Evolutionary conservation across 2,888 invertebrate genomes (phyloP).

Genomic region (Anagyrus pseudococci): DNA sequence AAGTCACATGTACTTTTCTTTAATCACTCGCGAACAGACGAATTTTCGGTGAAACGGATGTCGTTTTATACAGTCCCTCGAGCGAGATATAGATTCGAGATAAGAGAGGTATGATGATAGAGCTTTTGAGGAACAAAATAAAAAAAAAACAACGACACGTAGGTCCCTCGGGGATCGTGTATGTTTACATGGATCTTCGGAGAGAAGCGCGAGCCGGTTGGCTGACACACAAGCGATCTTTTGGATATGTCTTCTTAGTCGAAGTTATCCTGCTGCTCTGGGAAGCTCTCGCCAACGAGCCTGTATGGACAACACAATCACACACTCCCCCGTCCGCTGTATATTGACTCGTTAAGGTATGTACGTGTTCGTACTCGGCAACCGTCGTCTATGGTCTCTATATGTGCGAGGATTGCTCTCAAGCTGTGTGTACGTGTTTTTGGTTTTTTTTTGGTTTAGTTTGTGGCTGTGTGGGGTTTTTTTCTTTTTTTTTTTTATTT

Average conservation of each 20-base stretch:
- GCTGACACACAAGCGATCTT: neutral
- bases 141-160: too few species aligned
- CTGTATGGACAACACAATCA: neutral
- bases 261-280: neutral
- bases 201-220: too few species aligned
- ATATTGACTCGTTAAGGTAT: neutral
- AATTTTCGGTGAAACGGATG: too few species aligned
- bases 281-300: too few species aligned
- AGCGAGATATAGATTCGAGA: too few species aligned
- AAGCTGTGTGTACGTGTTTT: neutral
- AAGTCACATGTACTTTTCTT: too few species aligned
- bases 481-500: conserved; percentile 3
- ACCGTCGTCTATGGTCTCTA: neutral
- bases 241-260: neutral
- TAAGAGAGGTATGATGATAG: too few species aligned
- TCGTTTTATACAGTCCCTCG: too few species aligned
- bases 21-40: too few species aligned
- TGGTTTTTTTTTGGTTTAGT: conserved; percentile 3
- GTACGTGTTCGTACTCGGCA: neutral
- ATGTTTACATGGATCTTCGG: neutral
- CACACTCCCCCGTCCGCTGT: neutral
- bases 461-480: neutral
- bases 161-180: neutral
- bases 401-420: too few species aligned
- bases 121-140: too few species aligned